These are phyloP conservation scores for Peromyscus eremicus DNA, from an alignment of 2,797 vertebrate genomes.

Conservation along the genomic window DNA sequence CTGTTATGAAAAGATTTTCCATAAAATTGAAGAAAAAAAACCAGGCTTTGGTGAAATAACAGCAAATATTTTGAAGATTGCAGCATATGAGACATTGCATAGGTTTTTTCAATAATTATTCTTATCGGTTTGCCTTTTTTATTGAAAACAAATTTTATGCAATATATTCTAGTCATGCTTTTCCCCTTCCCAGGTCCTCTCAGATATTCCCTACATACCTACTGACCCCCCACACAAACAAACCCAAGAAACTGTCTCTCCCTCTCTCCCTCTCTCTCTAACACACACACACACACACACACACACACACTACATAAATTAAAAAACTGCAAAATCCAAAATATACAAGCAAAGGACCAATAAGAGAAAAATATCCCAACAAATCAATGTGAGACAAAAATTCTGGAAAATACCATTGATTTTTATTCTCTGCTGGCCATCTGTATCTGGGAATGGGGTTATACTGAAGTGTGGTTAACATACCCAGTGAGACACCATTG, in stretches of 20 bases:
- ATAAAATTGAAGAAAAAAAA: not conserved
- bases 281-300: not conserved
- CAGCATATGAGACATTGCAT: not conserved
- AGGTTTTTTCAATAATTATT: not conserved
- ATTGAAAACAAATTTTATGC: not conserved
- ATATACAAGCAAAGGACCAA: not conserved
- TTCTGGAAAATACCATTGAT: not conserved
- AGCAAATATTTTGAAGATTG: not conserved
- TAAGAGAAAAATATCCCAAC: not conserved
- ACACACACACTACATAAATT: not conserved
- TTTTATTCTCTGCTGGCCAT: not conserved
- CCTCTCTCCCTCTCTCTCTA: not conserved
- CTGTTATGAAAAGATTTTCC: not conserved
- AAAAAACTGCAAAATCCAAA: not conserved
- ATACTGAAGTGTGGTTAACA: not conserved
- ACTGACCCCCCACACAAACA: not conserved
- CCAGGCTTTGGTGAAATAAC: too few species aligned
- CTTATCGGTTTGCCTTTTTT: not conserved
- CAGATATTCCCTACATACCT: too few species aligned
- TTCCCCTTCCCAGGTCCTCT: not conserved
- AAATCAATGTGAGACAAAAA: not conserved
- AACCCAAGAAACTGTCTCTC: not conserved
- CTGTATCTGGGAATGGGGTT: not conserved
- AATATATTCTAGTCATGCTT: not conserved
- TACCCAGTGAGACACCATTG: not conserved